Evolutionary conservation across 1,140 invertebrate genomes (phyloP).

Genomic region (Drosophila tristis): DNA sequence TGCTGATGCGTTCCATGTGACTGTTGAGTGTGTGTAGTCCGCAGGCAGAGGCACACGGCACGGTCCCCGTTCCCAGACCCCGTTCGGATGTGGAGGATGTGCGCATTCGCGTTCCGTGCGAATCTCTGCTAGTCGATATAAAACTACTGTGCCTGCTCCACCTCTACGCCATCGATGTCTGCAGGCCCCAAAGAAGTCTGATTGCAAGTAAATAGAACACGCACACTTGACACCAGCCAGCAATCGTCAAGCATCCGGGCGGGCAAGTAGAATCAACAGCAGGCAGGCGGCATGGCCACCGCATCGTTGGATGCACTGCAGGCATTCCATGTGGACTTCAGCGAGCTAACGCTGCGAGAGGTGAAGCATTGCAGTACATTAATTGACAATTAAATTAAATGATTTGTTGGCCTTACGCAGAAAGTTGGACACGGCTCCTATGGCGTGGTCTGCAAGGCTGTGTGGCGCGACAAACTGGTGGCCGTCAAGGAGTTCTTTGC

Average conservation of each 20-base stretch:
- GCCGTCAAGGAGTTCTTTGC: constrained; percentile 97
- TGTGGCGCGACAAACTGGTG: constrained; percentile 93
- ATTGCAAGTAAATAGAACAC: not conserved
- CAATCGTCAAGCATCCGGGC: no score
- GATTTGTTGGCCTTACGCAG: constrained; percentile 84
- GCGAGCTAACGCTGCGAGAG: constrained; percentile 55
- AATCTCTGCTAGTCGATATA: no score
- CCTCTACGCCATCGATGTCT: no score
- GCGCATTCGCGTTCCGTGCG: not conserved
- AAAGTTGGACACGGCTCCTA: constrained; percentile 98
- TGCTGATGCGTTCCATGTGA: not conserved
- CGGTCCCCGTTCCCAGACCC: not conserved
- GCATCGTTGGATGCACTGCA: constrained; percentile 58
- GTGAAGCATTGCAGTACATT: constrained; percentile 5
- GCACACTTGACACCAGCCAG: no score
- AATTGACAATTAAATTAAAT: not conserved
- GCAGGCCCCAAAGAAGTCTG: no score
- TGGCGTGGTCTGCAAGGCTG: constrained; percentile 96
- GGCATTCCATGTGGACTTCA: constrained; percentile 57
- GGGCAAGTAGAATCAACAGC: not conserved
- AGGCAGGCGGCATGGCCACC: constrained; percentile 48
- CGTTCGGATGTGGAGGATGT: constrained; percentile 11
- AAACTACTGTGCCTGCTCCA: not conserved
- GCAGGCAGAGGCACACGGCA: no score
- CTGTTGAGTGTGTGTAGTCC: constrained; percentile 1